Base-by-base conservation (phyloP, 2,888 invertebrate genomes). In the Ellobium chinense region DNA sequence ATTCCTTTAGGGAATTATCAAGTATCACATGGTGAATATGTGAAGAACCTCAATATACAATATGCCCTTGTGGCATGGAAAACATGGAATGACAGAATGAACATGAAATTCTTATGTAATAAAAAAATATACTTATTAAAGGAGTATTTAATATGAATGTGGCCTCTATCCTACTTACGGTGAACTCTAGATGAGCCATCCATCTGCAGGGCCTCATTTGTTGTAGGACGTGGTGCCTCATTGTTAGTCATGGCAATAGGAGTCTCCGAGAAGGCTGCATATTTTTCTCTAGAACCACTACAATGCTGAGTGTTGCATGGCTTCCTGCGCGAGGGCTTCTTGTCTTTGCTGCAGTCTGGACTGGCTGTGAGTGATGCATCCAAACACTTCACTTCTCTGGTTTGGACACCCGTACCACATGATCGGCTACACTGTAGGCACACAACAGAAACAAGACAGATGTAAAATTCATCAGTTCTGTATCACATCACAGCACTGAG, bases 311-410 rank as follows among this genome's bases (percentile, higher is more conserved):
- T 77, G 46, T 80, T 82, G 62, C 82, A 82, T 21, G 72, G 37
- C 31, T 77, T 73, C 27, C 82, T 68, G 29, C 68, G 66, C 18
- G 77, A 70, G 29, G 82, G 82, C 56, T 74, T 80, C 46, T 65
- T 31, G 14, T 27, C 34, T 27, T 80, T 77, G 34, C 60, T 27
- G 73, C 85, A 85, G 70, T 78, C 73, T 14, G 78, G 74, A 58
- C 80, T 82, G 34, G 77, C 54, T 7, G 31, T 66, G 24, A 79
- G 37, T 2, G 60, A 65, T 12, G 66, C 65, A 36, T 81, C 68
- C 78, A 95, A 93, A 89, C 96, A 96, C 81, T 95, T 94, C 12
- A 96, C 95, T 73, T 95, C 95, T 27, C 96, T 94, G 68, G 94
- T 94, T 93, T 94, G 95, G 91, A 91, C 94, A 84, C 93, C 96